These are phyloP conservation scores for Petrosia ficiformis DNA, from an alignment of 37 sponge, comb jelly and placozoan species.

Conservation along the genomic window DNA sequence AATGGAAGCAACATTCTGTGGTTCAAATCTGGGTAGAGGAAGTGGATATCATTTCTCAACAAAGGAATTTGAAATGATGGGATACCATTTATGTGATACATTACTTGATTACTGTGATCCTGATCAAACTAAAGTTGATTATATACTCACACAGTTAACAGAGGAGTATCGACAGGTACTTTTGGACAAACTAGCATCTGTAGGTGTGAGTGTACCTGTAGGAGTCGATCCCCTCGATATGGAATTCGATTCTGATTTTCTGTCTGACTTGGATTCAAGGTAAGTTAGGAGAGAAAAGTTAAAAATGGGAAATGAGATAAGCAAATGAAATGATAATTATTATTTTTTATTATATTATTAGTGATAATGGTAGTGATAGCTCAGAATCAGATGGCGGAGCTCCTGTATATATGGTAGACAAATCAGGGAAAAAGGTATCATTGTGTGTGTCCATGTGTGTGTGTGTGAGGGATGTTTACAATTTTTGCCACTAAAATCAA, in stretches of 20 bases:
- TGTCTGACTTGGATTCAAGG: slow-evolving; percentile 23
- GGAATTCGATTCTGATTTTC: slow-evolving; percentile 17
- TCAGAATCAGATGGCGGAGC: slow-evolving; percentile 84
- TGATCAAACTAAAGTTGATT: slow-evolving; percentile 74
- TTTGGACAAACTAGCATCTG: slow-evolving; percentile 19
- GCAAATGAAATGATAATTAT: not conserved
- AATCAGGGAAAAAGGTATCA: too few relatives aligned
- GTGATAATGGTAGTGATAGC: slow-evolving; percentile 83
- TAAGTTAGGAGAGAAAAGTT: not conserved
- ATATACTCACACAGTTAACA: slow-evolving; percentile 47
- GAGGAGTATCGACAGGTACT: slow-evolving; percentile 48
- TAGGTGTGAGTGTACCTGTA: slow-evolving; percentile 48
- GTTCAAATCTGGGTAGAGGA: slow-evolving; percentile 60
- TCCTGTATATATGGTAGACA: not conserved
- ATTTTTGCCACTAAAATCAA: too few relatives aligned
- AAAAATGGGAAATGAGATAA: not conserved
- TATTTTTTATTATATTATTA: not conserved
- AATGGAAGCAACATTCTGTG: slow-evolving; percentile 96
- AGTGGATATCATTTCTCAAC: slow-evolving; percentile 68
- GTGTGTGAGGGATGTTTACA: too few relatives aligned
- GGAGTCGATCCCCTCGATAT: slow-evolving; percentile 82
- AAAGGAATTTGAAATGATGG: slow-evolving; percentile 88
- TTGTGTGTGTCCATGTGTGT: too few relatives aligned
- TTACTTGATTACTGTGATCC: slow-evolving; percentile 99
- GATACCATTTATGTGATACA: slow-evolving; percentile 95